Evolutionary conservation across 2,888 invertebrate species (phyloP).

Genomic region (Parascotia fuliginaria): DNA sequence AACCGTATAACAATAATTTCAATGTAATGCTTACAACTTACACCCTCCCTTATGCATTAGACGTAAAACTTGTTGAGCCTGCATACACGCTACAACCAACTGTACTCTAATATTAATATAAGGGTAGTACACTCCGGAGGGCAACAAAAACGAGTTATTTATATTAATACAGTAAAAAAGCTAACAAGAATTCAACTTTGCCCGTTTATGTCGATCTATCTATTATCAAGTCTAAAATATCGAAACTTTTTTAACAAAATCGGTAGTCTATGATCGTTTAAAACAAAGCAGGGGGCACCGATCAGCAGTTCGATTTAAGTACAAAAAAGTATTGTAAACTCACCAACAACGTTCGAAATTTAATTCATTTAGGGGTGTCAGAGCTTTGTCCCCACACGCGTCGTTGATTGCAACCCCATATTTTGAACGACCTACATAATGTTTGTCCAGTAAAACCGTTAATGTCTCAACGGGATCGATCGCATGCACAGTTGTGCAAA

Average conservation of each 20-base stretch:
- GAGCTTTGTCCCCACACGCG: constrained; percentile 69
- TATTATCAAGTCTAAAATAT: constrained; percentile 67
- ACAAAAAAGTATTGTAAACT: constrained; percentile 50
- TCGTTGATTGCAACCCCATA: constrained; percentile 70
- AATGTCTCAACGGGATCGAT: constrained; percentile 77
- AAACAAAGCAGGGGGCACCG: constrained; percentile 72
- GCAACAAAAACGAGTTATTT: constrained; percentile 76
- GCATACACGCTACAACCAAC: constrained; percentile 70
- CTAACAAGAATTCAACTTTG: constrained; percentile 56
- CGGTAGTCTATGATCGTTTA: constrained; percentile 65
- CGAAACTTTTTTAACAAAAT: constrained; percentile 53
- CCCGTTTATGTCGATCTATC: constrained; percentile 67
- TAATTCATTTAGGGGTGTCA: constrained; percentile 77
- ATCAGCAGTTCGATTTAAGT: constrained; percentile 59
- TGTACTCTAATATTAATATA: constrained; percentile 75
- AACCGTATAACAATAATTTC: neutral
- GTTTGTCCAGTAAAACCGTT: constrained; percentile 80
- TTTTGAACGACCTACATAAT: constrained; percentile 77
- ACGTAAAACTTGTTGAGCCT: constrained; percentile 74
- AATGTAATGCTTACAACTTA: no score
- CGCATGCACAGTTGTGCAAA: constrained; percentile 82
- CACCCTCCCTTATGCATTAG: constrained; percentile 62
- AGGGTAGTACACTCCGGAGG: constrained; percentile 79
- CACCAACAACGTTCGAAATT: constrained; percentile 62
- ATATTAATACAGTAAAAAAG: constrained; percentile 71